Evolutionary conservation across 2,888 invertebrate species (phyloP).

Genomic region (Amaurobius ferox): DNA sequence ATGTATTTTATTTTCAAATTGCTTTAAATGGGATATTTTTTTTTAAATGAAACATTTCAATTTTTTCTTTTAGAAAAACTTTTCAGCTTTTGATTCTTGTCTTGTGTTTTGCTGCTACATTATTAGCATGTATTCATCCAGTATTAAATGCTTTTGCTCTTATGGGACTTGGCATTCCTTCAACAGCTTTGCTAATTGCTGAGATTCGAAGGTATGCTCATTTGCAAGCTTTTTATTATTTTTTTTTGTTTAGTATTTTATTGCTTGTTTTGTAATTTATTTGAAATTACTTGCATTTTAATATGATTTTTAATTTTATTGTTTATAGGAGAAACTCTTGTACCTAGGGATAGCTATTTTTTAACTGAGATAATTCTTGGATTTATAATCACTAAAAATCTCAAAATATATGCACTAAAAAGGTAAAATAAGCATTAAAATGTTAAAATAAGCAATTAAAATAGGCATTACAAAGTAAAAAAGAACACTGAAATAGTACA

Average conservation of each 20-base stretch:
- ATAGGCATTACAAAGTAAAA: too few species aligned
- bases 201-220: constrained; percentile 83
- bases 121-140: constrained; percentile 85
- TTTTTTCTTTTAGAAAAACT: constrained; percentile 80
- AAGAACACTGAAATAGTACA: too few species aligned
- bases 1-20: too few species aligned
- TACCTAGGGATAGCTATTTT: too few species aligned
- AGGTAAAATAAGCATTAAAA: too few species aligned
- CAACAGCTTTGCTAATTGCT: constrained; percentile 83
- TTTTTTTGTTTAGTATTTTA: neutral
- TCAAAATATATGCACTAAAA: too few species aligned
- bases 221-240: neutral
- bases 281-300: neutral
- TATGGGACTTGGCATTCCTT: constrained; percentile 85
- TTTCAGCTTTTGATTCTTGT: constrained; percentile 82
- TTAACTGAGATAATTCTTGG: too few species aligned
- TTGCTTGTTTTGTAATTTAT: neutral
- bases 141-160: constrained; percentile 89
- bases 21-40: neutral
- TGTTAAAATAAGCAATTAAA: too few species aligned
- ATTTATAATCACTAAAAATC: too few species aligned
- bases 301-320: neutral
- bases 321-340: too few species aligned
- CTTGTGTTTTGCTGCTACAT: constrained; percentile 83
- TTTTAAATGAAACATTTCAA: too few species aligned